These are phyloP conservation scores for Hassar affinis DNA, from an alignment of 2,113 vertebrate genomes.

Conservation along the genomic window DNA sequence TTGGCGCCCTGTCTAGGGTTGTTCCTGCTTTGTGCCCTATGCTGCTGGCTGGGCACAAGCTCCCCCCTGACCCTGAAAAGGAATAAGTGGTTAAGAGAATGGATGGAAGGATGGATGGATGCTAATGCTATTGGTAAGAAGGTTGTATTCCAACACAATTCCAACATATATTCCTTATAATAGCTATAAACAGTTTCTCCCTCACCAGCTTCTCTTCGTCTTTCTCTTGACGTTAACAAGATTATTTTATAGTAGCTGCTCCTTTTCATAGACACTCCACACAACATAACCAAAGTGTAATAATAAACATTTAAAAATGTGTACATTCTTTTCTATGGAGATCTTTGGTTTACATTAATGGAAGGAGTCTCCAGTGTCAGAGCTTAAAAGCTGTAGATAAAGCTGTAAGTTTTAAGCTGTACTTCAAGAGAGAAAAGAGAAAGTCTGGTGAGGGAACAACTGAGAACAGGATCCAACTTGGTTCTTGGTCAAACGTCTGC, in stretches of 20 bases:
- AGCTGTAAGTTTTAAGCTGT: not conserved
- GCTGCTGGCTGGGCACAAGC: too few species aligned
- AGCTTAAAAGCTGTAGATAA: not conserved
- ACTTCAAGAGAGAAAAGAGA: not conserved
- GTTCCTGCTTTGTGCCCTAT: too few species aligned
- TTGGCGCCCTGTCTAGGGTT: too few species aligned
- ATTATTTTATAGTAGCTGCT: not conserved
- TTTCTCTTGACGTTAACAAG: not conserved
- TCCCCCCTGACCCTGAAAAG: too few species aligned
- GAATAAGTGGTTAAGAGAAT: too few species aligned
- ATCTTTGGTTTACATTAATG: too few species aligned
- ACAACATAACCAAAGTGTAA: not conserved
- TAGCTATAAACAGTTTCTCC: not conserved
- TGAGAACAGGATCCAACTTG: not conserved
- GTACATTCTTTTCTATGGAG: too few species aligned
- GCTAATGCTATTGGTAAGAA: not conserved
- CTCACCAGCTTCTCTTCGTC: not conserved
- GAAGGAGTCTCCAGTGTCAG: not conserved
- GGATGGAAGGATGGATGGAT: too few species aligned
- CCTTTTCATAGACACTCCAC: not conserved
- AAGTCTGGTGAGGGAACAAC: not conserved
- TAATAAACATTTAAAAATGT: not conserved
- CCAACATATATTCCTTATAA: not conserved
- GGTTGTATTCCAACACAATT: not conserved
- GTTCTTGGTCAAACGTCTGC: too few species aligned